Percentiles rank a stretch among this genome's conserved stretches.
Evolutionary conservation across 2,113 vertebrate genomes (phyloP).

Genomic region (Sander vitreus): DNA sequence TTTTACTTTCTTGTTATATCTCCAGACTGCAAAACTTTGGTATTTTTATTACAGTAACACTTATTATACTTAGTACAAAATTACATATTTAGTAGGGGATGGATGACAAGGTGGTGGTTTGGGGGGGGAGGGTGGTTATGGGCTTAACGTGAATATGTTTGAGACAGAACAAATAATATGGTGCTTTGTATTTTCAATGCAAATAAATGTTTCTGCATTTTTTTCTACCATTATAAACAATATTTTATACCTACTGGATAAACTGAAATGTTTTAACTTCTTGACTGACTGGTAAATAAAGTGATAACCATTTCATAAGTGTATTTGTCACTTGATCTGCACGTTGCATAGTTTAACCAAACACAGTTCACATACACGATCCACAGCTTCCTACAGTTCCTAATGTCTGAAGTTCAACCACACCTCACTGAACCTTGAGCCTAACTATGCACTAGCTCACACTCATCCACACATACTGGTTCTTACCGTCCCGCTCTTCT

Average conservation of each 20-base stretch:
- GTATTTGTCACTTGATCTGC: neutral
- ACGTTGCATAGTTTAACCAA: neutral
- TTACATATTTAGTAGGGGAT: neutral
- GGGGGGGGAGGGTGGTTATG: too few relatives aligned
- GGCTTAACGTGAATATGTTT: neutral
- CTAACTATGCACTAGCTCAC: neutral
- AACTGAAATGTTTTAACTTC: neutral
- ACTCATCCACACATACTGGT: neutral
- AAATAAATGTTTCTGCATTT: slow-evolving; percentile 11
- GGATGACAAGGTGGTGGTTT: neutral
- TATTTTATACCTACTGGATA: neutral
- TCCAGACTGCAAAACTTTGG: slow-evolving; percentile 17
- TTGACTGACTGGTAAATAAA: slow-evolving; percentile 24
- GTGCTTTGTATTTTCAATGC: slow-evolving; percentile 36
- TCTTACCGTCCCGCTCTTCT: neutral
- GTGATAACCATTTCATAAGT: neutral
- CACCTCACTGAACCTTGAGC: slow-evolving; percentile 61
- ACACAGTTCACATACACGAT: neutral
- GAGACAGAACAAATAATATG: slow-evolving; percentile 8
- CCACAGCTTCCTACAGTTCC: neutral
- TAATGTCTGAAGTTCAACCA: slow-evolving; percentile 2
- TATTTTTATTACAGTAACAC: neutral
- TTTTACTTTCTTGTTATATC: neutral
- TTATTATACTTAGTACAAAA: neutral
- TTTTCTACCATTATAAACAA: neutral